Conservation (phyloP, 2,113 vertebrate species). For the Cyanoramphus novaezelandiae region DNA sequence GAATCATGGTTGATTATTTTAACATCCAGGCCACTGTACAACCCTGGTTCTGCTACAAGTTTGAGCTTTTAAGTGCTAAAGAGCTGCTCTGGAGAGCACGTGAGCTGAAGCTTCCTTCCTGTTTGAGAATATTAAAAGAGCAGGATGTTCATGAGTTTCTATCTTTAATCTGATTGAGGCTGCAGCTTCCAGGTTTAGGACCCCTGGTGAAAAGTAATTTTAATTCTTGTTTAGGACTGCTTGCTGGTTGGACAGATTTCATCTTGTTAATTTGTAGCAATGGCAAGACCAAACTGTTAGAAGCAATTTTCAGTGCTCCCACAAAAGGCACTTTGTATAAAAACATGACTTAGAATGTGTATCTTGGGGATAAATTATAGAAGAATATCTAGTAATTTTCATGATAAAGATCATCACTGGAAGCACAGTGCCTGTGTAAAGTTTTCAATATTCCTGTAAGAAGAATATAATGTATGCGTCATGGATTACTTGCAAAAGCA, state of each 20-base stretch:
- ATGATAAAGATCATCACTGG: conserved; percentile 62
- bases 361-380: conserved; percentile 70
- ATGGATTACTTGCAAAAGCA: conserved; percentile 35
- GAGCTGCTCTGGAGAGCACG: neutral
- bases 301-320: conserved; percentile 51
- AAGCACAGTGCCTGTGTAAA: conserved; percentile 20
- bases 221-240: conserved; percentile 39
- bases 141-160: conserved; percentile 15
- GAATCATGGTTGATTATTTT: neutral
- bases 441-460: conserved; percentile 49
- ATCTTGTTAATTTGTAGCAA: conserved; percentile 48
- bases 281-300: conserved; percentile 50
- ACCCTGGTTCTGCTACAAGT: neutral
- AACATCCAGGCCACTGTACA: neutral
- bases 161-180: neutral
- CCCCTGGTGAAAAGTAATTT: conserved; percentile 51
- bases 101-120: neutral
- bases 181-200: conserved; percentile 30
- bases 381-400: conserved; percentile 64
- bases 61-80: neutral
- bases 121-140: neutral
- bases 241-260: conserved; percentile 40
- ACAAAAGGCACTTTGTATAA: conserved; percentile 54
- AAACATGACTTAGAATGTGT: conserved; percentile 59
- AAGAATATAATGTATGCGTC: conserved; percentile 15